Conservation (phyloP, 2,113 vertebrate genomes). For the Alouatta palliata region DNA sequence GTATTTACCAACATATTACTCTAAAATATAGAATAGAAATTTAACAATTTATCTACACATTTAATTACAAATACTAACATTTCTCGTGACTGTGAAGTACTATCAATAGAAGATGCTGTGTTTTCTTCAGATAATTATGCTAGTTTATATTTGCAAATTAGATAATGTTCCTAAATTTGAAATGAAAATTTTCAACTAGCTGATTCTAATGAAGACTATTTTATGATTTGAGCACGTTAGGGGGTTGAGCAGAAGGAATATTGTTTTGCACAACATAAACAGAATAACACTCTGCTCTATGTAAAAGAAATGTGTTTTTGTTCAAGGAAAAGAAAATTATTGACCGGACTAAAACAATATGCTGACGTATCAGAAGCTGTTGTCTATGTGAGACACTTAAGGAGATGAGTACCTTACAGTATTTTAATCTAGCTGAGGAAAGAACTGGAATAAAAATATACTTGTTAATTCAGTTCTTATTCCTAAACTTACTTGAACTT, state of each 20-base stretch:
- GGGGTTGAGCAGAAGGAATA: background rate
- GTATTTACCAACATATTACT: background rate
- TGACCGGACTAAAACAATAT: background rate
- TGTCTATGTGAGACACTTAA: background rate
- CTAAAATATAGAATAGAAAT: background rate
- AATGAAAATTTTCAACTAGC: background rate
- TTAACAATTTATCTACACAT: background rate
- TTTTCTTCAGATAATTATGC: background rate
- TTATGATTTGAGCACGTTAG: background rate
- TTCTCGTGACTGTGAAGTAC: background rate
- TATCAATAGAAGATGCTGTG: background rate
- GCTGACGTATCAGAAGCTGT: background rate
- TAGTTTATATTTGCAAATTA: background rate
- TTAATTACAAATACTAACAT: background rate
- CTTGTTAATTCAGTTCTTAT: background rate
- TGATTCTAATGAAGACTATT: background rate
- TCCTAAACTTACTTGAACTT: background rate
- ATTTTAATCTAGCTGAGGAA: background rate
- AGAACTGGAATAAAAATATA: background rate
- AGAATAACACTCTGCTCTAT: background rate
- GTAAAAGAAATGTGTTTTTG: background rate
- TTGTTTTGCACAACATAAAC: background rate
- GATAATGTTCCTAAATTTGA: background rate
- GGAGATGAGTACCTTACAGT: background rate
- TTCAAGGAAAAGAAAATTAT: slow-evolving; percentile 13